A percentile compares a stretch with the other conserved stretches of the same genome.
These are phyloP conservation scores for Selenia dentaria DNA, from an alignment of 2,888 invertebrate species.

Conservation along the genomic window DNA sequence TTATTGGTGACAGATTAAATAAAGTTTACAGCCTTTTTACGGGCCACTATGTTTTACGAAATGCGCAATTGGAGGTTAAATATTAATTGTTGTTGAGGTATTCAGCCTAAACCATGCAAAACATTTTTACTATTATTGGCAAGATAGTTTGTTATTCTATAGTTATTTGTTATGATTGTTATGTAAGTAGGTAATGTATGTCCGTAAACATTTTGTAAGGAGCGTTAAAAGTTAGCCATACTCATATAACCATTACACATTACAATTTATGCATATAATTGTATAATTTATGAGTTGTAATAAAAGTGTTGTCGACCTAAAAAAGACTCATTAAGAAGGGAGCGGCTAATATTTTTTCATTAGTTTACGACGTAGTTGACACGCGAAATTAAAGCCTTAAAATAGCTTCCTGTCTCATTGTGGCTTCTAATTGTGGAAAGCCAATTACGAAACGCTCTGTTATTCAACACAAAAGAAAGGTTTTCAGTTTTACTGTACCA, in stretches of 20 bases:
- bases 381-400: conserved; percentile 36
- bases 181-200: background rate
- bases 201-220: background rate
- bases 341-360: conserved; percentile 48
- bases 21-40: conserved; percentile 45
- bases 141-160: conserved; percentile 1
- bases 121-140: conserved; percentile 1
- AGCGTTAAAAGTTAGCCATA: background rate
- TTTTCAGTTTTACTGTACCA: too few relatives aligned
- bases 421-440: conserved; percentile 13
- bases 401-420: conserved; percentile 25
- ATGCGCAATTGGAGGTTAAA: conserved; percentile 21
- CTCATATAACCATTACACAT: background rate
- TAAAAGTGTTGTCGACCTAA: conserved; percentile 36
- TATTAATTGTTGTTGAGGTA: conserved; percentile 27
- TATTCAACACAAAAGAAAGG: background rate
- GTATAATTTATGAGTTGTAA: conserved; percentile 41
- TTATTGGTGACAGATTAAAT: conserved; percentile 51
- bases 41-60: conserved; percentile 36
- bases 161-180: background rate
- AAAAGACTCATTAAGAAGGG: conserved; percentile 26
- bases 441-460: conserved; percentile 8
- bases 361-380: conserved; percentile 38
- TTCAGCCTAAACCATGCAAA: conserved; percentile 1
- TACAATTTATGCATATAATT: conserved; percentile 22